Evolutionary conservation across 2,888 invertebrate genomes (phyloP).

Genomic region (Ptychoptera albimana): DNA sequence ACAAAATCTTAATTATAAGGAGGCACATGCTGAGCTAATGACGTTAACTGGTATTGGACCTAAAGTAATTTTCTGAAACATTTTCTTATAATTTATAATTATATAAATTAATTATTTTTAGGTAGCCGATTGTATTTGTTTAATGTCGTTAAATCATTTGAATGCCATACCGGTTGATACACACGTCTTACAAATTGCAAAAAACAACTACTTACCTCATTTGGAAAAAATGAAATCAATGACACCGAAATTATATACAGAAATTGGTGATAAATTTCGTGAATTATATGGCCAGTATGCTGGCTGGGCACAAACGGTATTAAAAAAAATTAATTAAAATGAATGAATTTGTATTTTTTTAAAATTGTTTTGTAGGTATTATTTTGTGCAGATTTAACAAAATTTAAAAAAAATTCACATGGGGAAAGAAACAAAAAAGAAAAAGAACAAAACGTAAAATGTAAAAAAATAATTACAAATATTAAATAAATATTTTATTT

Average conservation of each 20-base stretch:
- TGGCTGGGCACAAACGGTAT: conserved; percentile 90
- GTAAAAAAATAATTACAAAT: too few species aligned
- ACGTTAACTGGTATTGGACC: conserved; percentile 80
- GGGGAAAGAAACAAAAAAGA: too few species aligned
- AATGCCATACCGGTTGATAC: conserved; percentile 90
- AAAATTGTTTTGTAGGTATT: too few species aligned
- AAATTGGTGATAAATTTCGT: conserved; percentile 71
- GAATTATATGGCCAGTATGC: conserved; percentile 69
- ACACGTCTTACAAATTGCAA: conserved; percentile 85
- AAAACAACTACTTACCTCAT: conserved; percentile 62
- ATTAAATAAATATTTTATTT: too few species aligned
- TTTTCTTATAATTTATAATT: too few species aligned
- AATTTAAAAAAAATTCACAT: too few species aligned
- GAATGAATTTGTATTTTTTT: too few species aligned
- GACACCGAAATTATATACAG: conserved; percentile 67
- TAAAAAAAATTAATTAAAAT: conserved; percentile 21
- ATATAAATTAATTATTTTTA: conserved; percentile 22
- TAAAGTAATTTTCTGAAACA: conserved; percentile 44
- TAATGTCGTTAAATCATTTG: conserved; percentile 86
- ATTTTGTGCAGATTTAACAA: too few species aligned
- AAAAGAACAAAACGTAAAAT: too few species aligned
- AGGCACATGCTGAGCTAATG: conserved; percentile 58
- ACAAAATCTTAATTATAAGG: conserved; percentile 47
- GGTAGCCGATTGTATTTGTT: conserved; percentile 94
- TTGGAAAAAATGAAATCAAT: conserved; percentile 53